Conservation (phyloP, 2,888 invertebrate genomes). For the Homarus gammarus region DNA sequence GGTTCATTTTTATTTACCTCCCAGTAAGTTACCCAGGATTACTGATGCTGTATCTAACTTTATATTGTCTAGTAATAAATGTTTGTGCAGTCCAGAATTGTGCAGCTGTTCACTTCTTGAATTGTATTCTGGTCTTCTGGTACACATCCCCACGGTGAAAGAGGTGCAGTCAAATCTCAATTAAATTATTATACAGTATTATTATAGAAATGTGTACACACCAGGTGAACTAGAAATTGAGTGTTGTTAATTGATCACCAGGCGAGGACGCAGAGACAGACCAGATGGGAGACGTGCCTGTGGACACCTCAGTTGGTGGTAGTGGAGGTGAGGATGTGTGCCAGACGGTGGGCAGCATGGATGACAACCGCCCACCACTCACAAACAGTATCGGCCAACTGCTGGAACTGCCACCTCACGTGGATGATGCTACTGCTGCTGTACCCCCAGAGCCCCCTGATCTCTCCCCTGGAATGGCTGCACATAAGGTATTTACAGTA, state of each 20-base stretch:
- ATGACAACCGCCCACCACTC: not conserved
- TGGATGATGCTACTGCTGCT: conserved; percentile 26
- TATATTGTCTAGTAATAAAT: too few relatives aligned
- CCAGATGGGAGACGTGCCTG: conserved; percentile 35
- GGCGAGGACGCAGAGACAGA: conserved; percentile 44
- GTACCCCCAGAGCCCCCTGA: conserved; percentile 60
- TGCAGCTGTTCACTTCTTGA: too few relatives aligned
- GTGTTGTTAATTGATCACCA: not conserved
- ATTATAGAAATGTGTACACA: too few relatives aligned
- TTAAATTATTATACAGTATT: too few relatives aligned
- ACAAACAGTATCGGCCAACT: conserved; percentile 23
- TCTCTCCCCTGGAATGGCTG: conserved; percentile 42
- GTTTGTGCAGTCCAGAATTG: too few relatives aligned
- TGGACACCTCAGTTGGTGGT: conserved; percentile 3
- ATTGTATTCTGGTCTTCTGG: too few relatives aligned
- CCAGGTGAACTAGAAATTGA: too few relatives aligned
- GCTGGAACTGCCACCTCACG: conserved; percentile 32
- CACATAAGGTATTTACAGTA: conserved; percentile 40
- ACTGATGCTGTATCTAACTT: too few relatives aligned
- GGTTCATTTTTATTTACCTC: too few relatives aligned
- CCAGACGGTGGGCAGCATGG: conserved; percentile 3
- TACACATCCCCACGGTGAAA: too few relatives aligned
- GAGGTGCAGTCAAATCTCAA: too few relatives aligned
- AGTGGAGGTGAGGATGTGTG: conserved; percentile 33
- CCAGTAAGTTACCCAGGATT: too few relatives aligned